Percentiles rank a stretch among this genome's conserved stretches.
Evolutionary conservation across 2,797 vertebrate species (phyloP).

Genomic region (Pangasius larnaudii): DNA sequence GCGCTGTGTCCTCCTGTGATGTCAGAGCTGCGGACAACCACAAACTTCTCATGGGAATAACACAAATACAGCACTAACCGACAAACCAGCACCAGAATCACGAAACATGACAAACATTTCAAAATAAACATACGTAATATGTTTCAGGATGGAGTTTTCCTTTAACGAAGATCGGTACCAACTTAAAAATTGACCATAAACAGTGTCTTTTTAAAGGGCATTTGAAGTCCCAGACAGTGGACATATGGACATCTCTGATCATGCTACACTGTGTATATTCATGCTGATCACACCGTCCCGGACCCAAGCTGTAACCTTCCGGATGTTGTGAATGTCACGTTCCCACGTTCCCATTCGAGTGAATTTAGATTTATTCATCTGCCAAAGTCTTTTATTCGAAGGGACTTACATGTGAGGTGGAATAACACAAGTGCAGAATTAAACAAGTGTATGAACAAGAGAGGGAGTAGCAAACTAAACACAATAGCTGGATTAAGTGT

Average conservation of each 20-base stretch:
- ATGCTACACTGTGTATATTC: background rate
- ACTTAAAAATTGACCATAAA: background rate
- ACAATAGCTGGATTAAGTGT: constrained; percentile 7
- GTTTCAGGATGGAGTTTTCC: background rate
- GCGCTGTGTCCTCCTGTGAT: too few relatives aligned
- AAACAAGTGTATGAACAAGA: background rate
- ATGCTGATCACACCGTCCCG: background rate
- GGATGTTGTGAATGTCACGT: background rate
- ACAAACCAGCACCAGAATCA: background rate
- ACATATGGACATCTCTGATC: background rate
- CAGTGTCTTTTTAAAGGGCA: background rate
- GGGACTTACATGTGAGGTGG: background rate
- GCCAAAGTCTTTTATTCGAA: background rate
- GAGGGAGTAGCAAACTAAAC: background rate
- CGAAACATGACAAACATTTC: background rate
- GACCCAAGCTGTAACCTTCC: background rate
- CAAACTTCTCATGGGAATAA: background rate
- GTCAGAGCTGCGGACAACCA: background rate
- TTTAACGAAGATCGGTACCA: background rate
- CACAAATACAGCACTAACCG: background rate
- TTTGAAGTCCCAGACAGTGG: background rate
- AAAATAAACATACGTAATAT: background rate
- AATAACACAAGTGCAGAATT: background rate
- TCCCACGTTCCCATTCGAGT: background rate
- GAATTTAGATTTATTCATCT: background rate